Conservation (phyloP, 2,113 vertebrate genomes). For the Felis chaus region DNA sequence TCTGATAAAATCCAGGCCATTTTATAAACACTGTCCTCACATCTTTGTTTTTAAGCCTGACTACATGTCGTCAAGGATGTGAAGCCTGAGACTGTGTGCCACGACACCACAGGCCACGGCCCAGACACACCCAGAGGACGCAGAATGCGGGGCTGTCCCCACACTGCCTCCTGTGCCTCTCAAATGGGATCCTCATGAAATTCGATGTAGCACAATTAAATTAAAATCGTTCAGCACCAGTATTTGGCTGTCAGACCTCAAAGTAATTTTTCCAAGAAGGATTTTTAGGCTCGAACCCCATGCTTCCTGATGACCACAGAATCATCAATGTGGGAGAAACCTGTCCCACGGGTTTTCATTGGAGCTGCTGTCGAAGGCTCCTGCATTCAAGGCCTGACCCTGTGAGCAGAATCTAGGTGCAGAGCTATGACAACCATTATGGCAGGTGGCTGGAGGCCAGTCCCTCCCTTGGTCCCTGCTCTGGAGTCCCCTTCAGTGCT, state of each 20-base stretch:
- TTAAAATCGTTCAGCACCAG: not conserved
- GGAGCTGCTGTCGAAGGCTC: not conserved
- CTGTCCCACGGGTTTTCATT: fast-evolving
- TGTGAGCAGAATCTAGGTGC: not conserved
- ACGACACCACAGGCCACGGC: fast-evolving
- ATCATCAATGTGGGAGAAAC: not conserved
- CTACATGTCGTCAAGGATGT: not conserved
- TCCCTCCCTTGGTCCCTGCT: not conserved
- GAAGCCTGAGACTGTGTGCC: too few species aligned
- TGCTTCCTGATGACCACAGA: not conserved
- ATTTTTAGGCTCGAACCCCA: not conserved
- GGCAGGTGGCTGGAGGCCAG: not conserved
- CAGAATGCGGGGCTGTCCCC: too few species aligned
- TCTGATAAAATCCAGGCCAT: not conserved
- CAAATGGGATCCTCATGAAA: fast-evolving
- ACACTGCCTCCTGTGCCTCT: fast-evolving
- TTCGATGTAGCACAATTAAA: not conserved
- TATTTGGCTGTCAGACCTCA: not conserved
- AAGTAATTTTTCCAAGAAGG: not conserved
- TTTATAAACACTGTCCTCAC: not conserved
- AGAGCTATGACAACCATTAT: too few species aligned
- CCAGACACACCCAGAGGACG: not conserved
- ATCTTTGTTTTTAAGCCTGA: not conserved
- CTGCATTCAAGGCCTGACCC: not conserved
- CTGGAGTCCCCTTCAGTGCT: not conserved